A percentile compares a stretch with the other conserved stretches of the same genome.
phyloP scores from a whole-genome alignment of 2,888 invertebrate genomes.

The Stenichneumon culpator region DNA sequence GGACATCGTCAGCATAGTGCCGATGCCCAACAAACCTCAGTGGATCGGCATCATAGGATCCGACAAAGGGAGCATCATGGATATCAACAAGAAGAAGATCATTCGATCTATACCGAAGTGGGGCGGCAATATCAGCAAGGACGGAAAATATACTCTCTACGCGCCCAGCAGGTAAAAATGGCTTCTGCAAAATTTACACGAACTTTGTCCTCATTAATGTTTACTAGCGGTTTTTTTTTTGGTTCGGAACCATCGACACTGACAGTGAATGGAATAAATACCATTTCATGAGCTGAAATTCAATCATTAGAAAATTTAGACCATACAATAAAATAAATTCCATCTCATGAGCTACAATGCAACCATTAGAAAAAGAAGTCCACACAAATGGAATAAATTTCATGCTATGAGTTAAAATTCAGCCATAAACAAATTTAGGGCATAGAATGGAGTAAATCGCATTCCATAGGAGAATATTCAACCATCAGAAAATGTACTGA shows the following conservation, averaged over 20 bases:
- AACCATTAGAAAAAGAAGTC: neutral
- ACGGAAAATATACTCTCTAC: constrained; percentile 96
- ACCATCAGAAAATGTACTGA: too few relatives aligned
- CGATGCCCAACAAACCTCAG: constrained; percentile 93
- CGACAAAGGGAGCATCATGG: constrained; percentile 96
- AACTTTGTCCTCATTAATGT: neutral
- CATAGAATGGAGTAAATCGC: neutral
- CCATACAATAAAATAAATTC: too few relatives aligned
- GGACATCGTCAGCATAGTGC: constrained; percentile 91
- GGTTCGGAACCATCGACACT: neutral
- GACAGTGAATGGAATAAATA: too few relatives aligned
- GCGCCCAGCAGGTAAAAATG: constrained; percentile 91
- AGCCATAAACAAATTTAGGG: neutral
- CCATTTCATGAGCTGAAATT: neutral
- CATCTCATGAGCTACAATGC: neutral
- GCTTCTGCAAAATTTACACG: constrained; percentile 5
- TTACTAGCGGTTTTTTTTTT: neutral
- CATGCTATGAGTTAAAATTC: neutral
- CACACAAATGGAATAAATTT: neutral
- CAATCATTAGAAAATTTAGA: neutral
- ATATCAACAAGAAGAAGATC: constrained; percentile 95
- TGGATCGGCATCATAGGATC: constrained; percentile 95
- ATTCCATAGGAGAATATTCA: too few relatives aligned
- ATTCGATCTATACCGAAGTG: constrained; percentile 95
- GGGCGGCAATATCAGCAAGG: constrained; percentile 95